Conservation (phyloP, 53 echinoderm and acorn worm genomes). For the Arbacia lixula region DNA sequence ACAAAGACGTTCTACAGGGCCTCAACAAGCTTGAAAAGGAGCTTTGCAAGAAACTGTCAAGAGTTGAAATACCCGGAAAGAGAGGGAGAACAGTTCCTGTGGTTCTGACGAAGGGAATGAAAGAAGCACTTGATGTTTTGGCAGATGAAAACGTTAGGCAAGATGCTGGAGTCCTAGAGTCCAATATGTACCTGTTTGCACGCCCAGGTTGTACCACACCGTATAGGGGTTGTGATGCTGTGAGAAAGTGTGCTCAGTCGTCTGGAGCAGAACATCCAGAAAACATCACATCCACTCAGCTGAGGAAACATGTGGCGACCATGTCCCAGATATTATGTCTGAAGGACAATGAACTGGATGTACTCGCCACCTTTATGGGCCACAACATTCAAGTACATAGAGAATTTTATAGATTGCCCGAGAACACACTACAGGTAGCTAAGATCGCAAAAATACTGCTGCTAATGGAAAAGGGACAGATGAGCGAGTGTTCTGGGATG, state of each 20-base stretch:
- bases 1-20: conserved; percentile 40
- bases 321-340: conserved; percentile 63
- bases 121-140: conserved; percentile 40
- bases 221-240: conserved; percentile 50
- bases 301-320: conserved; percentile 72
- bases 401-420: conserved; percentile 62
- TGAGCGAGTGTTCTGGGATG: conserved; percentile 59
- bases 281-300: conserved; percentile 58
- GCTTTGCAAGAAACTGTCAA: conserved; percentile 36
- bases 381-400: conserved; percentile 59
- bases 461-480: conserved; percentile 65
- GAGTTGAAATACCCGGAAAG: conserved; percentile 44
- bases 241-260: conserved; percentile 38
- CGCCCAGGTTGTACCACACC: conserved; percentile 56
- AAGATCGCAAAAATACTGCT: conserved; percentile 65
- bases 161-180: conserved; percentile 38
- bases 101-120: conserved; percentile 28
- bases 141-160: conserved; percentile 28
- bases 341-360: conserved; percentile 67
- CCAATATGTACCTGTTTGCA: conserved; percentile 59
- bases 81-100: conserved; percentile 35
- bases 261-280: conserved; percentile 58
- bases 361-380: conserved; percentile 61
- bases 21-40: conserved; percentile 40
- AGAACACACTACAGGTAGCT: conserved; percentile 60